These are phyloP conservation scores for Euleptes europaea DNA, from an alignment of 2,113 vertebrate genomes.

Conservation along the genomic window DNA sequence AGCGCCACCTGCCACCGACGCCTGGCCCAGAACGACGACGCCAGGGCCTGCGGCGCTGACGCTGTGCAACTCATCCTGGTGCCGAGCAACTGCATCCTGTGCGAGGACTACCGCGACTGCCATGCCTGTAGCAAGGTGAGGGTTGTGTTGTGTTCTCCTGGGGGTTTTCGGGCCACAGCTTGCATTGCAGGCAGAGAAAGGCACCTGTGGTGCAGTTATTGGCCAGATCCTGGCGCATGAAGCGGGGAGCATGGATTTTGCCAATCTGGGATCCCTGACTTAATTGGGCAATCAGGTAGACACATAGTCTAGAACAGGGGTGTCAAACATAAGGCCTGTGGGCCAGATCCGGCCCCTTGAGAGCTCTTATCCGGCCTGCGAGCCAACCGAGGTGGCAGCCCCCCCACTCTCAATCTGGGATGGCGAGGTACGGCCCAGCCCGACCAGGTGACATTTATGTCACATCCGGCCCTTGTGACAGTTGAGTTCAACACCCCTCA, in stretches of 20 bases:
- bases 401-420: too few relatives aligned
- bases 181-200: not conserved
- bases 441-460: too few relatives aligned
- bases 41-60: conserved; percentile 40
- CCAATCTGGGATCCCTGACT: too few relatives aligned
- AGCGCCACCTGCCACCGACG: conserved; percentile 81
- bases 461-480: too few relatives aligned
- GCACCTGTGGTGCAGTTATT: not conserved
- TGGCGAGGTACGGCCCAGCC: too few relatives aligned
- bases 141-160: rapidly evolving
- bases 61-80: conserved; percentile 81
- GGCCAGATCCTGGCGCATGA: not conserved
- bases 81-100: conserved; percentile 86
- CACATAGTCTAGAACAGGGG: too few relatives aligned
- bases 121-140: conserved; percentile 85
- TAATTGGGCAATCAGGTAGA: not conserved
- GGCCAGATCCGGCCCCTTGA: too few relatives aligned
- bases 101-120: conserved; percentile 90
- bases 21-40: conserved; percentile 58
- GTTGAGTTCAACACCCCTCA: too few relatives aligned
- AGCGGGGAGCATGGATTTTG: not conserved
- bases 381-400: too few relatives aligned
- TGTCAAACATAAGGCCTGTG: too few relatives aligned
- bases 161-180: too few relatives aligned
- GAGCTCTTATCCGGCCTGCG: too few relatives aligned